Evolutionary conservation across 2,888 invertebrate genomes (phyloP), one percentile per base, ranked within the genome.

Genomic region (Peribatodes rhomboidaria): DNA sequence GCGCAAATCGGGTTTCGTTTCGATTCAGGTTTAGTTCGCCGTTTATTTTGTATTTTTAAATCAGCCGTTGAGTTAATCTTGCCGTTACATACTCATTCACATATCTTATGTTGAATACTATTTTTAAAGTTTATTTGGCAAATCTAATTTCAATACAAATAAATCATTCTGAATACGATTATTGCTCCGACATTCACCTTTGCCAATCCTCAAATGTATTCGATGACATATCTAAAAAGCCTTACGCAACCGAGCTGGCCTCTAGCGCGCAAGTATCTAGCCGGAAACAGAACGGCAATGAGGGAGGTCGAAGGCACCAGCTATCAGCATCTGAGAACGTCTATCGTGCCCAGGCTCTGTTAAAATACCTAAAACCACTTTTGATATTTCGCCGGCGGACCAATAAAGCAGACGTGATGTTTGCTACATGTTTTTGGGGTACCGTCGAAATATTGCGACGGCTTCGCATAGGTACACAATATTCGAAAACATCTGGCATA

Each of bases 271-370:
- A 66, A 72, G 83, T 80, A 77, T 77, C 78, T 79, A 86, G 83
- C 84, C 89, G 90, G 90, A 89, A 90, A 86, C 85, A 76, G 69
- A 74, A 86, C 86, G 88, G 88, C 88, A 87, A 87, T 87, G 87
- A 85, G 84, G 75, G 80, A 80, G 87, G 86, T 87, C 85, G 79
- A 83, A 87, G 83, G 79, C 83, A 82, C 82, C 75, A 79, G 78
- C 85, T 88, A 89, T 89, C 87, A 85, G 78, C 84, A 88, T 87
- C 88, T 86, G 75, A 82, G 81, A 83, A 80, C 80, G 81, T 79
- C 77, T 80, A 75, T 79, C 78, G 82, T 86, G 83, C 85, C 86
- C 86, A 81, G 84, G 84, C 82, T 85, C 84, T 86, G 84, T 84
- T 86, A 83, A 76, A 76, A 75, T 86, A 82, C 81, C 83, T 85